Conservation (phyloP, 1,140 invertebrate species). For the Sycophaga agraensis region DNA sequence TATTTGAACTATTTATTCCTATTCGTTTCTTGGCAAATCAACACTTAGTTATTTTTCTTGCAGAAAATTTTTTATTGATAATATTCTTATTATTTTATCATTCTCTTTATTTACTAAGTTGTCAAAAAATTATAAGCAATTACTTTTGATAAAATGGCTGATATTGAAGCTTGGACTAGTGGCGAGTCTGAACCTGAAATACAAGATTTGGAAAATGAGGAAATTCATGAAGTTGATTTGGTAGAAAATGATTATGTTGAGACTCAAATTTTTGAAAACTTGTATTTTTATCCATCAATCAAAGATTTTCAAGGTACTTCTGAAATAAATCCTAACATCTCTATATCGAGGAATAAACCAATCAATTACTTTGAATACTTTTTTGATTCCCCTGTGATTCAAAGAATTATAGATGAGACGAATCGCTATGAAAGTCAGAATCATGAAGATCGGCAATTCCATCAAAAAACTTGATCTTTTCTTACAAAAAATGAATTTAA, state of each 20-base stretch:
- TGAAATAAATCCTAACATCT: neutral
- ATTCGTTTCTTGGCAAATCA: too few relatives aligned
- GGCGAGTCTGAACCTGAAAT: too few relatives aligned
- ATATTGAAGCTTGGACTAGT: too few relatives aligned
- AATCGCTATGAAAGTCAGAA: constrained; percentile 17
- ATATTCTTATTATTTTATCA: too few relatives aligned
- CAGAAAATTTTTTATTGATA: too few relatives aligned
- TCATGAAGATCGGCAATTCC: constrained; percentile 1
- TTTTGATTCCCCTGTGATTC: neutral
- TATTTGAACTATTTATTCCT: too few relatives aligned
- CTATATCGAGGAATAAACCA: neutral
- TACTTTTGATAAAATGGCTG: too few relatives aligned
- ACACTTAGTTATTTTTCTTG: too few relatives aligned
- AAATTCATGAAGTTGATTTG: neutral
- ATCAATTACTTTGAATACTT: neutral
- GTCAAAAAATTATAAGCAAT: too few relatives aligned
- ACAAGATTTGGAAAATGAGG: neutral
- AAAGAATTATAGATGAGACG: neutral
- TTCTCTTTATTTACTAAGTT: too few relatives aligned
- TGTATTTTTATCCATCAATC: constrained; percentile 15
- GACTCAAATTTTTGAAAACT: neutral
- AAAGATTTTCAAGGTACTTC: constrained; percentile 7
- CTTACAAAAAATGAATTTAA: neutral
- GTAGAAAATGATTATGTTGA: neutral
- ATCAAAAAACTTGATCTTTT: constrained; percentile 9